Conservation (phyloP, 2,888 invertebrate genomes). For the Drosophila paramelanica region DNA sequence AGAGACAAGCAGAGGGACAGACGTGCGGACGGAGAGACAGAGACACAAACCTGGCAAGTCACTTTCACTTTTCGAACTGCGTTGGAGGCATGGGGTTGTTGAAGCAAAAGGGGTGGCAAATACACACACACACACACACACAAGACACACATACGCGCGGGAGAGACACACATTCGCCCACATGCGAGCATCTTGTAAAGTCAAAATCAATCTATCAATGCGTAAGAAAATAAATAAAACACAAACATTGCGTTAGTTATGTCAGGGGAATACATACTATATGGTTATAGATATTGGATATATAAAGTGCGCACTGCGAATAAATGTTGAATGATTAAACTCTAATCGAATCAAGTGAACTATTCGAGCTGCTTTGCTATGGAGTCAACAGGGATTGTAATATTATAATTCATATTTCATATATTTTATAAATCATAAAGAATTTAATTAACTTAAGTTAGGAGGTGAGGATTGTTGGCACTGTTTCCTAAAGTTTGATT, state of each 20-base stretch:
- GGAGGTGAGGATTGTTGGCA: too few relatives aligned
- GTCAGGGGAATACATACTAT: conserved; percentile 23
- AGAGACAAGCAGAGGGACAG: conserved; percentile 27
- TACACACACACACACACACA: conserved; percentile 24
- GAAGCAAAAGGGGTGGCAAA: conserved; percentile 46
- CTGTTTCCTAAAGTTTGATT: too few relatives aligned
- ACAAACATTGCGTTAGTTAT: conserved; percentile 48
- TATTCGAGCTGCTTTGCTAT: background rate
- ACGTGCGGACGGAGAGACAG: conserved; percentile 12
- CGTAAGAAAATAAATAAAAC: conserved; percentile 26
- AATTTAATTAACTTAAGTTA: too few relatives aligned
- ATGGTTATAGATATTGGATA: conserved; percentile 1
- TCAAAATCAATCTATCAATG: conserved; percentile 75
- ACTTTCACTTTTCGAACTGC: conserved; percentile 63
- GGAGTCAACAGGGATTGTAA: background rate
- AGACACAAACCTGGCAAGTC: conserved; percentile 45
- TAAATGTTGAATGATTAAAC: too few relatives aligned
- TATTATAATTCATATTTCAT: too few relatives aligned
- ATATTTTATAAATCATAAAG: too few relatives aligned
- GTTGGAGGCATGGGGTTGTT: conserved; percentile 6
- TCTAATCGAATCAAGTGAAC: background rate
- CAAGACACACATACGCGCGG: conserved; percentile 3
- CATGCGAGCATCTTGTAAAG: conserved; percentile 54
- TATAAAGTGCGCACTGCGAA: too few relatives aligned
- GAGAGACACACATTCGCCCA: conserved; percentile 25